phyloP scores from a whole-genome alignment of 23 tunicate species.

The Ascidia mentula region DNA sequence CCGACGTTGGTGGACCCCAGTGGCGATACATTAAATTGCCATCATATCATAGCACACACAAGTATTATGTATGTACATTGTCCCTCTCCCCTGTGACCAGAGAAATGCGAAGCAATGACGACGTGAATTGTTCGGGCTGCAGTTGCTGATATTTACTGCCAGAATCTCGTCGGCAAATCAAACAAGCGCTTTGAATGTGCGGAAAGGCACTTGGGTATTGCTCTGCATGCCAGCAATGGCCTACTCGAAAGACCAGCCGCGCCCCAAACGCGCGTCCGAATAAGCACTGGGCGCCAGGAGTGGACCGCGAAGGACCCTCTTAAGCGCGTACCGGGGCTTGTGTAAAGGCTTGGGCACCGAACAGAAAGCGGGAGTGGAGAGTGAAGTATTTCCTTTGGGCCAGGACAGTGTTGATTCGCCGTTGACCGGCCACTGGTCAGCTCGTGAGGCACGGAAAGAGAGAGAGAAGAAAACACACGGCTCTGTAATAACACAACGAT shows the following conservation, averaged over 20 bases:
- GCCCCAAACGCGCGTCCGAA: slow-evolving; percentile 3
- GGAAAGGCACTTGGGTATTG: slow-evolving; percentile 5
- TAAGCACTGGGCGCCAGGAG: slow-evolving; percentile 3
- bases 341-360: slow-evolving; percentile 6
- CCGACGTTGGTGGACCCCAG: too few relatives aligned
- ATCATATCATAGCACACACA: too few relatives aligned
- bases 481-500: not conserved
- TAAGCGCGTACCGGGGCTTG: not conserved
- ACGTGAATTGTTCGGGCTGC: too few relatives aligned
- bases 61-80: too few relatives aligned
- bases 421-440: not conserved
- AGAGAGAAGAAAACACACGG: not conserved
- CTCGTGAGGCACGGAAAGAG: not conserved
- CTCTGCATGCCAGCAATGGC: slow-evolving; percentile 8
- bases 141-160: too few relatives aligned
- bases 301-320: not conserved
- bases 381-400: not conserved
- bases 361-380: slow-evolving; percentile 1
- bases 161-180: not conserved
- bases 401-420: slow-evolving; percentile 6
- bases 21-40: too few relatives aligned
- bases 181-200: not conserved
- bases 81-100: too few relatives aligned
- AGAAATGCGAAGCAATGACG: too few relatives aligned
- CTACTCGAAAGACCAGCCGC: slow-evolving; percentile 1